Evolutionary conservation across 2,113 vertebrate genomes (phyloP).

Genomic region (Thalassoma bifasciatum): DNA sequence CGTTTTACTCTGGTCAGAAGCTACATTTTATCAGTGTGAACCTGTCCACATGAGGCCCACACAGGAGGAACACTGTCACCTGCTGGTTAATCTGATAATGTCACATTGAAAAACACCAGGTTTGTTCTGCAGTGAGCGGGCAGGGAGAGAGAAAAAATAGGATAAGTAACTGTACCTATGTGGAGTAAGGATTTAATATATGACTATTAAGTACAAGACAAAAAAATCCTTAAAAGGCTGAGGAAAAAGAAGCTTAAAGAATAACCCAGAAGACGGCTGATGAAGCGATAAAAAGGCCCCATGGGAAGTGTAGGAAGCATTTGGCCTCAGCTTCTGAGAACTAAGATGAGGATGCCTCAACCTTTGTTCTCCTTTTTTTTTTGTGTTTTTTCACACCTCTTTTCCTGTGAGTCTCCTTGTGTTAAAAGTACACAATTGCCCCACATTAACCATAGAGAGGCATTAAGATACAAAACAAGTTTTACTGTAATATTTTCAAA

Average conservation of each 20-base stretch:
- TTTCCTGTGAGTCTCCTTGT: too few relatives aligned
- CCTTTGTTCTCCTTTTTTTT: too few relatives aligned
- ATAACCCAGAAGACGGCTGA: neutral
- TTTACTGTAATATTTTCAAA: too few relatives aligned
- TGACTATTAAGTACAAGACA: neutral
- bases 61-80: constrained; percentile 69
- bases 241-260: neutral
- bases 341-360: too few relatives aligned
- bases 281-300: too few relatives aligned
- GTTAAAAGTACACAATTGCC: too few relatives aligned
- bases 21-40: constrained; percentile 9
- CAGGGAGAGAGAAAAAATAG: neutral
- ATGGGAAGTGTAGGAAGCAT: neutral
- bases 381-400: too few relatives aligned
- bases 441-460: too few relatives aligned
- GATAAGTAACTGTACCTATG: neutral
- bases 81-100: constrained; percentile 56
- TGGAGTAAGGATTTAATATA: neutral
- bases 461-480: too few relatives aligned
- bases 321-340: neutral
- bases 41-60: constrained; percentile 17
- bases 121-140: neutral
- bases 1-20: constrained; percentile 35
- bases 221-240: neutral
- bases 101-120: neutral